Evolutionary conservation across 2,113 vertebrate genomes (phyloP).

Genomic region (Columba janthina): DNA sequence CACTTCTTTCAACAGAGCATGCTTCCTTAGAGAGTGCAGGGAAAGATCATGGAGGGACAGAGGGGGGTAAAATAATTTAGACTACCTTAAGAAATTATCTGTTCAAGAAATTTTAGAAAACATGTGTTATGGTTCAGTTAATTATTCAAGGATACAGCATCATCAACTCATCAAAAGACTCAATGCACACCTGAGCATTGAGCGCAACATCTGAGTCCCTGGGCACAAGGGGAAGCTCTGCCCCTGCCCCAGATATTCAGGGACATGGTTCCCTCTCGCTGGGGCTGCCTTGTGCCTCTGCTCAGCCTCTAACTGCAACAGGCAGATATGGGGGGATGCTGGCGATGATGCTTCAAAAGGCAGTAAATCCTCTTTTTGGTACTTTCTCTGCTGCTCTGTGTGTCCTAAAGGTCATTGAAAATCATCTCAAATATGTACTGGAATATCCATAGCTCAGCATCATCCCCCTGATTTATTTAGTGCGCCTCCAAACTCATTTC

Average conservation of each 20-base stretch:
- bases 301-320: neutral
- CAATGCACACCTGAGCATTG: neutral
- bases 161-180: neutral
- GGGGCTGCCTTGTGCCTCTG: neutral
- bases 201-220: neutral
- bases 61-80: neutral
- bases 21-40: neutral
- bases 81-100: neutral
- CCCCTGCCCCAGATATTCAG: neutral
- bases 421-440: neutral
- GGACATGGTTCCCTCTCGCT: fast-evolving
- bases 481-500: neutral
- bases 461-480: neutral
- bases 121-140: neutral
- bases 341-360: neutral
- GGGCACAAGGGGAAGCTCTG: neutral
- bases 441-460: neutral
- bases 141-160: neutral
- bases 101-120: neutral
- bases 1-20: neutral
- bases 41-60: neutral
- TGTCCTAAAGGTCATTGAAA: neutral
- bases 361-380: neutral
- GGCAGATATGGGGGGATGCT: neutral
- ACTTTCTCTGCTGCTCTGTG: neutral